Base-by-base conservation (phyloP, 2,888 invertebrate genomes). In the Rhamnusium bicolor region DNA sequence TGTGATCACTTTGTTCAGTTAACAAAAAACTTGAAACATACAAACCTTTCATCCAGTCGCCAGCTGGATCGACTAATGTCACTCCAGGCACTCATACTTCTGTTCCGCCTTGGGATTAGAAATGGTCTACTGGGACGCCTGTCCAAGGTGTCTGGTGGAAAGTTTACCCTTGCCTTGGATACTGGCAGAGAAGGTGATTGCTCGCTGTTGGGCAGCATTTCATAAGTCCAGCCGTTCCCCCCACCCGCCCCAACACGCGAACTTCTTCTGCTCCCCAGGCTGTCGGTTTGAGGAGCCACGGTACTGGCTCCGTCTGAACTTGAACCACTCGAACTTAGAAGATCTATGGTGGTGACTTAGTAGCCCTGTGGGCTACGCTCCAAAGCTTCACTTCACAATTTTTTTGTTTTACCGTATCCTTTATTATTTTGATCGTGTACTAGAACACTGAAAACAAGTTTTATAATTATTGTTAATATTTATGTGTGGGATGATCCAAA, bases 1-100 rank as follows among this genome's bases (percentile, higher is more conserved):
- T n/a, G n/a, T 24, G 2, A 24, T 24, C 24, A 24, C 6, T 6
- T 24, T 24, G 24, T 24, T 24, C 24, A 24, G 6, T 24, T 6
- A 24, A 24, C 6, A 4, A 24, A 24, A 4, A 4, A 24, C 2
- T 24, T 4, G 24, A 24, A 24, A 6, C 24, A 24, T 3, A 56
- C 67, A 8, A 21, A 94, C 94, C 94, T 93, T 87, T 94, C 94
- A 80, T 94, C 94, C 84, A 95, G 91, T 83, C 93, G 92, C 90
- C 95, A 94, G 86, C 95, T 95, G 80, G 94, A 95, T 70, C 95
- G 91, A 84, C 95, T 95, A 85, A 95, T 92, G 85, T 95, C 95
- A 84, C 95, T 95, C 95, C 95, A 95, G 47, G 94, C 95, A 84
- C 95, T 95, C 94, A 95, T 94, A 78, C 95, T 95, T 46, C 91